These are phyloP conservation scores for Listronotus oregonensis DNA, from an alignment of 1,140 invertebrate species.

Conservation along the genomic window DNA sequence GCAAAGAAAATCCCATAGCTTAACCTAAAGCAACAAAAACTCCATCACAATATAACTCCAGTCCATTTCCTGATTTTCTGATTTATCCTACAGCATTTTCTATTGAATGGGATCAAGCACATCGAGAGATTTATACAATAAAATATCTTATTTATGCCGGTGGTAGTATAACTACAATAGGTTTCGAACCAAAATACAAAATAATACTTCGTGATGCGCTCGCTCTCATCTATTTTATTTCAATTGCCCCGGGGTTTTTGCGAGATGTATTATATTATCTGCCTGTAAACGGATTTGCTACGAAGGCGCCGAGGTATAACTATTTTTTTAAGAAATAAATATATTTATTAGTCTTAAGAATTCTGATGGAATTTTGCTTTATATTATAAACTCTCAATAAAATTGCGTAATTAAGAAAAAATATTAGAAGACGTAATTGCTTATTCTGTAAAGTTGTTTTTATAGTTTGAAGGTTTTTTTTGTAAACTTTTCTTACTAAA, in stretches of 20 bases:
- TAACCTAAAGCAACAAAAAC: no score
- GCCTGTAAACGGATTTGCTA: slow-evolving; percentile 11
- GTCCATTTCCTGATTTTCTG: slow-evolving; percentile 26
- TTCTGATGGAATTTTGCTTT: no score
- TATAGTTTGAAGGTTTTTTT: no score
- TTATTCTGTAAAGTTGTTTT: no score
- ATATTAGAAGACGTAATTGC: no score
- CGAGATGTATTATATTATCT: slow-evolving; percentile 13
- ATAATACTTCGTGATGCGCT: slow-evolving; percentile 29
- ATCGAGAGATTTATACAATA: slow-evolving; percentile 19
- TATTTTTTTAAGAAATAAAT: no score
- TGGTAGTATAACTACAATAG: slow-evolving; percentile 25
- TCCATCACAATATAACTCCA: slow-evolving; percentile 1
- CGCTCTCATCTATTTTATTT: slow-evolving; percentile 27
- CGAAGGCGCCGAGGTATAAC: background rate
- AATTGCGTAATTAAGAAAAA: no score
- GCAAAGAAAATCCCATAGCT: no score
- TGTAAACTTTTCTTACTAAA: no score
- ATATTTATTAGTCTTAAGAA: no score
- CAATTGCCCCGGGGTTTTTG: slow-evolving; percentile 7
- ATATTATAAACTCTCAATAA: no score
- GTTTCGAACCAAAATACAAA: slow-evolving; percentile 24
- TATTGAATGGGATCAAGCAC: slow-evolving; percentile 21
- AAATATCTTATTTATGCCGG: slow-evolving; percentile 33
- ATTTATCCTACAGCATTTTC: slow-evolving; percentile 25